Conservation (phyloP, 2,797 vertebrate genomes). For the Eulemur rubriventer region DNA sequence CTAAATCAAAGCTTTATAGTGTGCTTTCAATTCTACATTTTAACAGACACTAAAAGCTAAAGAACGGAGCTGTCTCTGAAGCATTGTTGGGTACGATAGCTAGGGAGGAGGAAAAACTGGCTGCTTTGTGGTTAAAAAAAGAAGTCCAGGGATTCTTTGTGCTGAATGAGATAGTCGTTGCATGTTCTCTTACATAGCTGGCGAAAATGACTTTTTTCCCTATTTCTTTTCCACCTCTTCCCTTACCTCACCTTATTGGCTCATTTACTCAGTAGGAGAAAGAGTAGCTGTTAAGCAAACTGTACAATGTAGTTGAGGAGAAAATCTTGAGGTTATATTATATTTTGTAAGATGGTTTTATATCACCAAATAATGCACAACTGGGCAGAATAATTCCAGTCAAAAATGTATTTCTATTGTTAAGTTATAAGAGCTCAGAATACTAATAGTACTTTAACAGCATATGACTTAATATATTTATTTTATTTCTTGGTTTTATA, state of each 20-base stretch:
- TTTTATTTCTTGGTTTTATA: background rate
- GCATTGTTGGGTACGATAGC: background rate
- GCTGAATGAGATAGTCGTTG: background rate
- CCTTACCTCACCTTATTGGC: background rate
- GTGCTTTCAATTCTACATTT: conserved; percentile 54
- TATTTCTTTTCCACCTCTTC: background rate
- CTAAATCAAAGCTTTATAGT: conserved; percentile 42
- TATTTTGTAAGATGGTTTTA: conserved; percentile 22
- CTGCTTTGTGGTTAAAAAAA: background rate
- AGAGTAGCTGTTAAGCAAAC: background rate
- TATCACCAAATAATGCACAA: background rate
- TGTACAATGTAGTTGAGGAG: background rate
- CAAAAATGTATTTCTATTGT: conserved; percentile 22
- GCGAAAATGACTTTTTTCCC: background rate
- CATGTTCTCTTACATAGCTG: background rate
- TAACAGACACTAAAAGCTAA: background rate
- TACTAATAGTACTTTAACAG: background rate
- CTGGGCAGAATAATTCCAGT: background rate
- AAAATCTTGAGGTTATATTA: background rate
- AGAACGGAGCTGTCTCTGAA: conserved; percentile 16
- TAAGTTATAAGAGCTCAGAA: background rate
- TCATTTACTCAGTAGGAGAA: background rate
- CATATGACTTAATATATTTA: background rate
- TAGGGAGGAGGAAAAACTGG: background rate
- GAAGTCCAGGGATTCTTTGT: conserved; percentile 32